Base-by-base conservation (phyloP, 2,888 invertebrate genomes). In the Frankliniella fusca region DNA sequence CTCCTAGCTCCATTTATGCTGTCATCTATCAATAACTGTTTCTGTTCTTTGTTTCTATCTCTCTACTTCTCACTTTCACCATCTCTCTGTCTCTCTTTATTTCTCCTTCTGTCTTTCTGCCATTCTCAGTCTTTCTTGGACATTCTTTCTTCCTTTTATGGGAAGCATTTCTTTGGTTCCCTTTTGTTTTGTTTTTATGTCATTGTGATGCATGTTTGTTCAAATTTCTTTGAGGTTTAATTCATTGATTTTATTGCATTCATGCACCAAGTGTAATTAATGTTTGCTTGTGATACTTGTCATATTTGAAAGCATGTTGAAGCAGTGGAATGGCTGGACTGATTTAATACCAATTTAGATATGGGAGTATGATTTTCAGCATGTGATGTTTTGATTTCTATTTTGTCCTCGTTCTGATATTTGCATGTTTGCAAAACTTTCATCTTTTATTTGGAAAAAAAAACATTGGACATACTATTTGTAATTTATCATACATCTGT, bases 41-140 rank as follows among this genome's bases (percentile, higher is more conserved):
- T 80, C 80, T 80, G 23, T 80, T 12, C 80, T 48, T 7, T 80
- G 83, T 82, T 84, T 61, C 54, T 50, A 65, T 61, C 54, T 15
- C 27, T 81, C 79, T 49, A 81, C 81, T 61, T 11, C 5, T 23
- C 27, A 20, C 65, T 76, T 23, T 76, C 70, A 27, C 27, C 12
- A 23, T 80, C 49, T 61, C 48, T n/a, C 81, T 76, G 76, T 76
- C 18, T 38, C 49, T 80, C 82, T 70, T 79, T 81, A 81, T 50
- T 81, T 80, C 54, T 15, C 81, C 81, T 65, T 82, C 65, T 83
- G 80, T 83, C 70, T 84, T 81, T 83, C n/a, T 83, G 20, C 18
- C 82, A 38, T 80, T 50, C 81, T 23, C 8, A 80, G 54, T 81
- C 49, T 83, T 82, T 83, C 54, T 49, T 81, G 83, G 82, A 83